A percentile compares a stretch with the other conserved stretches of the same genome.
phyloP scores from a whole-genome alignment of 2,888 invertebrate genomes.

The Caenorhabditis imperialis region DNA sequence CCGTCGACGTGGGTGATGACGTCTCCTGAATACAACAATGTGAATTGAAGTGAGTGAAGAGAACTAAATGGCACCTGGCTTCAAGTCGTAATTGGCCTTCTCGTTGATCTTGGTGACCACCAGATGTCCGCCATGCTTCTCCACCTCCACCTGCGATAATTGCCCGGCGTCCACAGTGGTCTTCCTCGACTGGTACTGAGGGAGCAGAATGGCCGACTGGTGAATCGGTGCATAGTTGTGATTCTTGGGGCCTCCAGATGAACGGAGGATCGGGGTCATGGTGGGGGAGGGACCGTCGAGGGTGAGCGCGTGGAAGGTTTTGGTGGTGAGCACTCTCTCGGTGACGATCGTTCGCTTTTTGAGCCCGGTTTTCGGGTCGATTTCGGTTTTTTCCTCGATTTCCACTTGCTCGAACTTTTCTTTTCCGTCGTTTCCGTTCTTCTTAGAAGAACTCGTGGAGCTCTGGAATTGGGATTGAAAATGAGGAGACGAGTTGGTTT shows the following conservation, averaged over 20 bases:
- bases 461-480: slow-evolving; percentile 40
- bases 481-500: too few species aligned
- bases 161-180: slow-evolving; percentile 64
- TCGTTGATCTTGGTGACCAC: slow-evolving; percentile 71
- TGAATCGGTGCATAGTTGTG: slow-evolving; percentile 51
- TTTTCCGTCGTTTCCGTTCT: slow-evolving; percentile 34
- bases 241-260: slow-evolving; percentile 25
- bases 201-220: slow-evolving; percentile 51
- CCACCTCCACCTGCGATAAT: slow-evolving; percentile 66
- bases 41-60: too few species aligned
- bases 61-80: too few species aligned
- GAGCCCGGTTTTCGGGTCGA: slow-evolving; percentile 70
- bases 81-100: slow-evolving; percentile 80
- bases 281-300: slow-evolving; percentile 55
- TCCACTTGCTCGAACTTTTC: slow-evolving; percentile 62
- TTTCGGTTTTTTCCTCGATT: slow-evolving; percentile 66
- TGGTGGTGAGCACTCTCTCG: slow-evolving; percentile 71
- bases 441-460: slow-evolving; percentile 11
- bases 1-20: slow-evolving; percentile 95
- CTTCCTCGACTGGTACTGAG: slow-evolving; percentile 71
- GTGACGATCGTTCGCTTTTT: slow-evolving; percentile 73
- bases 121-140: slow-evolving; percentile 67
- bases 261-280: slow-evolving; percentile 41
- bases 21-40: too few species aligned
- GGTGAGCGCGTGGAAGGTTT: slow-evolving; percentile 68